phyloP scores from a whole-genome alignment of 2,797 vertebrate genomes.

The Corythornis leucogaster region DNA sequence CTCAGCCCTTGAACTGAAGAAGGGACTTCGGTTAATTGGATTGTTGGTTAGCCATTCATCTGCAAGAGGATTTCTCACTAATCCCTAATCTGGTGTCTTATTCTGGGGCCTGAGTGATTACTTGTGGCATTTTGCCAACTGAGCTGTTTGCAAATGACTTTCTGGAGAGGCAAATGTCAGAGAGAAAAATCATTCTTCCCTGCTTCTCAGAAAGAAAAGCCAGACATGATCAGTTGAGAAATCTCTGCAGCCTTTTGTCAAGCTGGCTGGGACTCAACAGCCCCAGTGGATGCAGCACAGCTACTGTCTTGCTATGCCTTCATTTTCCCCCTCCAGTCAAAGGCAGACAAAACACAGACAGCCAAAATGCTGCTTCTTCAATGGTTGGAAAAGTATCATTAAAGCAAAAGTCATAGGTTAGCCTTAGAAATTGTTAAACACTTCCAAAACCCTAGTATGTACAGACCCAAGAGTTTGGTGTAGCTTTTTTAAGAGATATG shows the following conservation, averaged over 20 bases:
- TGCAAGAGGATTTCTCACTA: not conserved
- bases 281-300: not conserved
- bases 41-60: not conserved
- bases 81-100: not conserved
- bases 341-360: not conserved
- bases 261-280: not conserved
- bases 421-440: not conserved
- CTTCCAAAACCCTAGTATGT: not conserved
- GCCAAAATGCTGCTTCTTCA: constrained; percentile 3
- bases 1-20: not conserved
- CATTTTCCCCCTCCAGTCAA: not conserved
- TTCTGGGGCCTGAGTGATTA: not conserved
- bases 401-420: not conserved
- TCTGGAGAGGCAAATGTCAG: not conserved
- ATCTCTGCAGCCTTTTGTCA: not conserved
- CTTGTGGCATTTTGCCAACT: not conserved
- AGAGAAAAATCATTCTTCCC: not conserved
- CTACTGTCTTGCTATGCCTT: not conserved
- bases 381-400: not conserved
- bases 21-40: accelerated
- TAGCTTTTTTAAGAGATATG: not conserved
- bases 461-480: not conserved
- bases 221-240: not conserved
- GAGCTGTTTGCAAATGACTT: not conserved
- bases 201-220: not conserved